phyloP scores from a whole-genome alignment of 2,113 vertebrate species.

The Melanotaenia duboulayi region DNA sequence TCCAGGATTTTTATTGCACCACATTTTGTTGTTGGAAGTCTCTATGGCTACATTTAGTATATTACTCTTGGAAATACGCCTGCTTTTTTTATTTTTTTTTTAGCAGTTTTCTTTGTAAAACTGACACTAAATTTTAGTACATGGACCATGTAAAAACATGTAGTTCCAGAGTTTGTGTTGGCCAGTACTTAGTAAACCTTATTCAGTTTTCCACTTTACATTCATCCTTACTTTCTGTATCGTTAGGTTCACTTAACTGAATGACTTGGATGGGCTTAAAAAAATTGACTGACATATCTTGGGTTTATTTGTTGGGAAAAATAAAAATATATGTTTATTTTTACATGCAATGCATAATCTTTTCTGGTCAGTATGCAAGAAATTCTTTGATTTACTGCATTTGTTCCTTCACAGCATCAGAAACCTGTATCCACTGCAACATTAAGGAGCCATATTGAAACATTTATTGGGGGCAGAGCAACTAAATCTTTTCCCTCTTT shows the following conservation, averaged over 20 bases:
- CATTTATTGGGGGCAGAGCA: conserved; percentile 38
- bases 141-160: background rate
- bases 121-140: too few species aligned
- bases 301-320: background rate
- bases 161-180: too few species aligned
- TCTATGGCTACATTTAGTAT: background rate
- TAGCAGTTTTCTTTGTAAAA: background rate
- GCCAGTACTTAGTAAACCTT: background rate
- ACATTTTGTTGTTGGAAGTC: background rate
- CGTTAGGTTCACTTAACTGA: background rate
- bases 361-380: conserved; percentile 30
- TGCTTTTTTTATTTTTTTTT: too few species aligned
- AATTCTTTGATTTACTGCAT: conserved; percentile 28
- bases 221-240: background rate
- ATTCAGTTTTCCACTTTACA: background rate
- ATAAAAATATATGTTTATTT: background rate
- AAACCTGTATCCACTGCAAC: conserved; percentile 26
- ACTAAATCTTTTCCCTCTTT: conserved; percentile 37
- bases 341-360: conserved; percentile 8
- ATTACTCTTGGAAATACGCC: background rate
- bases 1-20: background rate
- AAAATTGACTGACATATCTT: background rate
- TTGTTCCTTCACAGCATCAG: conserved; percentile 3
- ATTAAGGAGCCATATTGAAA: conserved; percentile 45
- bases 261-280: background rate